Evolutionary conservation across 2,113 vertebrate species (phyloP).

Genomic region (Prunella himalayana): DNA sequence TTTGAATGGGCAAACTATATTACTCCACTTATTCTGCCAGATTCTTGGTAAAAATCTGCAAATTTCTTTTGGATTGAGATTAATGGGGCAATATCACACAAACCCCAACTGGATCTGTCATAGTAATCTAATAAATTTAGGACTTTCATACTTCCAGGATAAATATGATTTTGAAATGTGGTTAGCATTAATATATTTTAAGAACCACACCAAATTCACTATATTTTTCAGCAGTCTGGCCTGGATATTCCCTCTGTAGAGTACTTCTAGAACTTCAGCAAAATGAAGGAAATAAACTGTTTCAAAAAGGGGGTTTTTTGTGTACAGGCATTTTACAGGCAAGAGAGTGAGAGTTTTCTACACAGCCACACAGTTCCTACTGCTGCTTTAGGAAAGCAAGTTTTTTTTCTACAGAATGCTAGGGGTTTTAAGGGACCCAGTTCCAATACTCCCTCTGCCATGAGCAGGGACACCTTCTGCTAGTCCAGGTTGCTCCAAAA

Average conservation of each 20-base stretch:
- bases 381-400: not conserved
- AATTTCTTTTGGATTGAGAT: not conserved
- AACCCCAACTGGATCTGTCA: not conserved
- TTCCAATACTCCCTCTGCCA: not conserved
- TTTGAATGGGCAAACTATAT: not conserved
- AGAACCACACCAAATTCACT: not conserved
- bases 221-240: not conserved
- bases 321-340: not conserved
- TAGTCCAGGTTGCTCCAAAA: not conserved
- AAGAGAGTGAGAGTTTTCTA: not conserved
- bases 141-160: not conserved
- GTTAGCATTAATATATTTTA: not conserved
- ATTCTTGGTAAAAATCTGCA: not conserved
- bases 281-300: not conserved
- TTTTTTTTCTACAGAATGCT: not conserved
- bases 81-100: not conserved
- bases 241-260: not conserved
- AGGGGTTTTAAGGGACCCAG: not conserved
- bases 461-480: not conserved
- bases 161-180: not conserved
- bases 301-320: not conserved
- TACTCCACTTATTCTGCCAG: not conserved
- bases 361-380: not conserved
- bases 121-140: not conserved
- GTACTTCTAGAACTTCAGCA: not conserved